These are phyloP conservation scores for Cactoblastis cactorum DNA, from an alignment of 2,888 invertebrate species.

Conservation along the genomic window DNA sequence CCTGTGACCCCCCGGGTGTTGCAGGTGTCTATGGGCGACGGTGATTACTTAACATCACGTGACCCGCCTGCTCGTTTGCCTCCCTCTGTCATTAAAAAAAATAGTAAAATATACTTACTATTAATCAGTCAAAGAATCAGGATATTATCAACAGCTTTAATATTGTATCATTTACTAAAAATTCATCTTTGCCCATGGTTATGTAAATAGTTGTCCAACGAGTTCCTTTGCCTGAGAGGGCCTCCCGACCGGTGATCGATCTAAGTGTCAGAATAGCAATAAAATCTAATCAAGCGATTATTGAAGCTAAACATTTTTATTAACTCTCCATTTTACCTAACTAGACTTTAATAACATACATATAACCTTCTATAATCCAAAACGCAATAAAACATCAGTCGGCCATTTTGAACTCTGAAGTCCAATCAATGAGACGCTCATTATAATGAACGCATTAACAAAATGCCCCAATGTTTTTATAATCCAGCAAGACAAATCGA, in stretches of 20 bases:
- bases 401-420: conserved; percentile 34
- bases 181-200: background rate
- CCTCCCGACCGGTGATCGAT: conserved; percentile 17
- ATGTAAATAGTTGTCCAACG: background rate
- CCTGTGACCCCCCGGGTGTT: too few relatives aligned
- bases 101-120: too few relatives aligned
- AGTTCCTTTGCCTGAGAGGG: background rate
- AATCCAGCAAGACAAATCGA: conserved; percentile 71
- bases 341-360: background rate
- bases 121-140: too few relatives aligned
- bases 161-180: background rate
- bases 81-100: too few relatives aligned
- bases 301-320: conserved; percentile 20
- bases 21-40: too few relatives aligned
- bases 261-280: conserved; percentile 17
- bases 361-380: conserved; percentile 11
- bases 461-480: conserved; percentile 58
- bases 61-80: too few relatives aligned
- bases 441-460: conserved; percentile 62
- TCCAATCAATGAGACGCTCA: conserved; percentile 57
- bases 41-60: too few relatives aligned
- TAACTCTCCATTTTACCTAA: conserved; percentile 10
- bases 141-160: too few relatives aligned
- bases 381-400: conserved; percentile 16
- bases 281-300: conserved; percentile 18